phyloP scores from a whole-genome alignment of 2,797 vertebrate genomes.

The Ctenopoma multispine region DNA sequence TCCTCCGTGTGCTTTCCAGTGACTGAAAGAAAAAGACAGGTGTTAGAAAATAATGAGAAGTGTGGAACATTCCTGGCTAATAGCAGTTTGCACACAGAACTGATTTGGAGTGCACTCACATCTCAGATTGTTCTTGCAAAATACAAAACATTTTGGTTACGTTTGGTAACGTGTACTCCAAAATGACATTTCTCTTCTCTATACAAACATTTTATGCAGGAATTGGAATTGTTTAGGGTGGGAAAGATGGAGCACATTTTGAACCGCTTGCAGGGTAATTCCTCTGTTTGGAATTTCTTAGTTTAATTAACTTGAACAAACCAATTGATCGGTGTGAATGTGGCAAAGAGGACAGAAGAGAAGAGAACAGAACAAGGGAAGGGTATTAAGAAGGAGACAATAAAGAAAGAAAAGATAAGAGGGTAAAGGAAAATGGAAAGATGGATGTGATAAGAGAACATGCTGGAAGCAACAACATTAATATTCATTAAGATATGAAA shows the following conservation, averaged over 20 bases:
- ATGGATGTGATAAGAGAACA: conserved; percentile 37
- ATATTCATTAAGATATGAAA: conserved; percentile 35
- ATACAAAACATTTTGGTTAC: too few relatives aligned
- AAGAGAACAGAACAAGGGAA: background rate
- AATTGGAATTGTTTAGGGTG: background rate
- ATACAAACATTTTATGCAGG: background rate
- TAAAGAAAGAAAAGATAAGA: conserved; percentile 8
- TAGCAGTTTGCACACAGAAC: background rate
- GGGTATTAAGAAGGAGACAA: conserved; percentile 21
- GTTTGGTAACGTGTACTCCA: background rate
- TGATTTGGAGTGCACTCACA: conserved; percentile 3
- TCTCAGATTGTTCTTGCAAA: background rate
- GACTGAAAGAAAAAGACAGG: conserved; percentile 82
- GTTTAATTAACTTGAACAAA: conserved; percentile 6
- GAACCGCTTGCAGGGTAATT: too few relatives aligned
- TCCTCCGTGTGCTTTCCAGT: conserved; percentile 96
- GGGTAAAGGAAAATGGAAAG: conserved; percentile 31
- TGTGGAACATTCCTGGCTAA: background rate
- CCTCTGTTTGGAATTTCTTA: background rate
- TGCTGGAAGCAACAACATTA: conserved; percentile 1
- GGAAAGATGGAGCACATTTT: background rate
- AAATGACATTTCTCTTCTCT: background rate
- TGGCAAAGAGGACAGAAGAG: background rate
- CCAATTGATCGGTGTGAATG: background rate
- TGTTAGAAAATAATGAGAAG: conserved; percentile 6